Evolutionary conservation across 2,797 vertebrate species (phyloP), one percentile per base, ranked within the genome.

Genomic region (Gymnothorax reevesii): DNA sequence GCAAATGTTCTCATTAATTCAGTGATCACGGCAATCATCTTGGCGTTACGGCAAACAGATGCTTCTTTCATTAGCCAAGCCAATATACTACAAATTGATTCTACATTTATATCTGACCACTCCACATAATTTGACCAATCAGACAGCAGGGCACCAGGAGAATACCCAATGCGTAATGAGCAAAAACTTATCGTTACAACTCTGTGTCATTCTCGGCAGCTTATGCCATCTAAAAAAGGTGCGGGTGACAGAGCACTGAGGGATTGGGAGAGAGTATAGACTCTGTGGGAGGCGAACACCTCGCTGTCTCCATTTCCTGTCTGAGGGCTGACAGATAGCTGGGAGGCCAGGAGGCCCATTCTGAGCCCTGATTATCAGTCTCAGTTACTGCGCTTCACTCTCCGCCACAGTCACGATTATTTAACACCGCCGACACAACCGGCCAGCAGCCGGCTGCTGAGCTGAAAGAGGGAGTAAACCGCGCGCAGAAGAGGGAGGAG

Each of bases 331-430:
- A 93, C 57, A 83, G 88, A 49, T 92, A 27, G 89, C 17, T 77
- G 89, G 86, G 52, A 22, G 88, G 88, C 92, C 87, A 92, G 87
- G 87, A 88, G 88, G 89, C n/a, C 84, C 55, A 92, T 92, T 88
- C 85, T 25, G 83, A 83, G 85, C 54, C 82, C 88, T 92, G 89
- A 92, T 93, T 91, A 91, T 91, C 92, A 55, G 64, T 0, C 66
- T n/a, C 66, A 20, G 20, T 25, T 15, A 87, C 84, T 33, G 60
- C 83, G 57, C 82, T 83, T 55, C 85, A 59, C 79, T 86, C 82
- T 89, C 57, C 82, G 87, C 88, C 87, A 88, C 80, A 79, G 87
- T 88, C 91, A 93, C 94, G 90, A 86, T 87, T 89, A 92, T 93
- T 91, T 54, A 59, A 82, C 69, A 57, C 66, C 8, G 62, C 83